These are phyloP conservation scores for Ormyrus thymus DNA, from an alignment of 2,888 invertebrate genomes.

Conservation along the genomic window DNA sequence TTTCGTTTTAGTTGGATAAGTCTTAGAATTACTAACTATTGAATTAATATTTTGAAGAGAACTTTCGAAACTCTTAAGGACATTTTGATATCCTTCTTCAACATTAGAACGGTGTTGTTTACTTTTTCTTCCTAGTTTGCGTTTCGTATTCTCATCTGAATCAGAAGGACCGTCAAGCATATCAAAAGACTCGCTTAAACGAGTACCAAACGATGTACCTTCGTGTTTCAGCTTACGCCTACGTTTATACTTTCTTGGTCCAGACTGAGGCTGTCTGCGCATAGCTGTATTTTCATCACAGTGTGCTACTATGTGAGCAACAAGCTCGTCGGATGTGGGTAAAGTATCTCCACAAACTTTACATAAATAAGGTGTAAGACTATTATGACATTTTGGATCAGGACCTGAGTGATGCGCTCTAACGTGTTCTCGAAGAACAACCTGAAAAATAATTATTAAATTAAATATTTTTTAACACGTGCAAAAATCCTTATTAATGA, in stretches of 20 bases:
- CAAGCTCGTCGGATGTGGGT: slow-evolving; percentile 84
- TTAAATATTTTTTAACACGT: slow-evolving; percentile 13
- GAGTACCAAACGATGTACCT: slow-evolving; percentile 56
- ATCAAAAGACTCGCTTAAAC: slow-evolving; percentile 67
- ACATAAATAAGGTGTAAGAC: slow-evolving; percentile 83
- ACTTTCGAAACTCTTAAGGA: slow-evolving; percentile 71
- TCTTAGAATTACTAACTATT: slow-evolving; percentile 74
- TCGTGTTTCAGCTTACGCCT: slow-evolving; percentile 85
- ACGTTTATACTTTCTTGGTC: slow-evolving; percentile 87
- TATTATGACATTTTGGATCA: slow-evolving; percentile 81
- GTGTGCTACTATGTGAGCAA: slow-evolving; percentile 89
- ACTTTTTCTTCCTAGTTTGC: slow-evolving; percentile 69
- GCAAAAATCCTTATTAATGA: background rate
- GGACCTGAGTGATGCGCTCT: slow-evolving; percentile 90
- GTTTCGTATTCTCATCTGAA: slow-evolving; percentile 72
- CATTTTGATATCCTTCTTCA: slow-evolving; percentile 71
- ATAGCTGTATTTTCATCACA: slow-evolving; percentile 90
- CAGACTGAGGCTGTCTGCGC: slow-evolving; percentile 86
- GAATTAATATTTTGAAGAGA: slow-evolving; percentile 74
- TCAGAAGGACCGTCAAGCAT: slow-evolving; percentile 68
- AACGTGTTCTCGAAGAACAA: slow-evolving; percentile 89
- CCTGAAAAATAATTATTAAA: slow-evolving; percentile 70
- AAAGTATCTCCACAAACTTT: slow-evolving; percentile 85
- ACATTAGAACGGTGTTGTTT: slow-evolving; percentile 67
- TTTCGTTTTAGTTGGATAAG: slow-evolving; percentile 67